Evolutionary conservation across 2,797 vertebrate genomes (phyloP), one percentile per base, ranked within the genome.

Genomic region (Pseudocheirus occidentalis): DNA sequence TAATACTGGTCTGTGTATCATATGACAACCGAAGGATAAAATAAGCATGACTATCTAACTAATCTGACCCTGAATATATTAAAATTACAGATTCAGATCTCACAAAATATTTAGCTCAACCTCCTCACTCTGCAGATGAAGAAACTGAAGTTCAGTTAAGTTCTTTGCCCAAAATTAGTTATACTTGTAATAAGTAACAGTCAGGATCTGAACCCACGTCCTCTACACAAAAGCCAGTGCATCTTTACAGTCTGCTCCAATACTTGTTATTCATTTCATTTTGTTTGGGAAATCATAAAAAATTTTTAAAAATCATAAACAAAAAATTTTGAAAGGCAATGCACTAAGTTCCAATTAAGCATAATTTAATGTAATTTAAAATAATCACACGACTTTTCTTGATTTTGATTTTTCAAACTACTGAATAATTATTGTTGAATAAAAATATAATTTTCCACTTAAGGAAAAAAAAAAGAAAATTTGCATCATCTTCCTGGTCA

Each of bases 91-190:
- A 87, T 27, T 87, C 34, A 50, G 21, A 87, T 87, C 40, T 87
- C 40, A 87, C 40, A 87, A 50, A 10, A 87, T 24, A 11, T 12
- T 21, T 46, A 27, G 9, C 21, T 87, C 73, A 87, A 34, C 27
- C 40, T 9, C 40, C 10, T 57, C 31, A 73, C 90, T 62, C 92
- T 58, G 89, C 3, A 93, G 7, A 92, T 56, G 58, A 55, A 56
- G 62, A 96, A 96, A 96, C n/a, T 14, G 92, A 94, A 55, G 34
- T 29, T 46, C 55, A 90, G 13, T 5, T 55, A 54, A 18, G 62
- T 14, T 55, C 96, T 94, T 5, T n/a, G 34, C 81, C 93, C 90
- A 90, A 90, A 52, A 91, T 94, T 46, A 92, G 24, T 4, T 93
- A 21, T 40, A 93, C 58, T 90, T 40, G 53, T 73, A 87, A 29